Evolutionary conservation across 2,113 vertebrate species (phyloP).

Genomic region (Verasper variegatus): DNA sequence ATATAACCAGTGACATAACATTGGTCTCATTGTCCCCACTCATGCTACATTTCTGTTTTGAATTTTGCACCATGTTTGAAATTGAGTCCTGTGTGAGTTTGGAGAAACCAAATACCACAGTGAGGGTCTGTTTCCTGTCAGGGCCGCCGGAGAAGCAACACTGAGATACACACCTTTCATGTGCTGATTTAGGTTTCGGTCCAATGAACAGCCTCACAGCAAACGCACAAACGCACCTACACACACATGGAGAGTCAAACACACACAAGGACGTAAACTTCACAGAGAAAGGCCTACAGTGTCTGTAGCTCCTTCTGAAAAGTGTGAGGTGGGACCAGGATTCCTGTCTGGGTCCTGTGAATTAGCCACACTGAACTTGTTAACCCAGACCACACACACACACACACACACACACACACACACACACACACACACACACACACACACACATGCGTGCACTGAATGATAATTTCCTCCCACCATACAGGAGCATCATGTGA

Average conservation of each 20-base stretch:
- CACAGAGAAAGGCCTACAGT: constrained; percentile 50
- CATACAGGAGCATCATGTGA: constrained; percentile 48
- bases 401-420: constrained; percentile 73
- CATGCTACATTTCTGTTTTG: constrained; percentile 63
- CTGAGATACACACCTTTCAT: constrained; percentile 77
- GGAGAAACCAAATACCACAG: constrained; percentile 67
- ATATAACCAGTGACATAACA: constrained; percentile 60
- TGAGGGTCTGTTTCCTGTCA: constrained; percentile 74
- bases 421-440: constrained; percentile 51
- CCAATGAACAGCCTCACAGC: constrained; percentile 28
- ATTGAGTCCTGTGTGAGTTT: constrained; percentile 53
- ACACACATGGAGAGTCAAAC: constrained; percentile 10
- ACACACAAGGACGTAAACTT: constrained; percentile 30
- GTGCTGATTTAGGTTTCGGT: constrained; percentile 63
- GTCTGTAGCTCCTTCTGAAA: constrained; percentile 58
- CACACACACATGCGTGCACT: constrained; percentile 40
- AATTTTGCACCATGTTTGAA: constrained; percentile 69
- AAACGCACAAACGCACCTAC: constrained; percentile 27
- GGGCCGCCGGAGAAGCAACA: constrained; percentile 60
- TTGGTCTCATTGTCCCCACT: constrained; percentile 60
- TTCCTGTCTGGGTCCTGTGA: constrained; percentile 67
- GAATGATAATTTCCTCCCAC: constrained; percentile 60
- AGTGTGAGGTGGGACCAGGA: constrained; percentile 61
- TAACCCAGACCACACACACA: constrained; percentile 73
- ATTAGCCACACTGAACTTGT: constrained; percentile 68